phyloP scores from a whole-genome alignment of 2,888 invertebrate species.

The Amitus sp. region DNA sequence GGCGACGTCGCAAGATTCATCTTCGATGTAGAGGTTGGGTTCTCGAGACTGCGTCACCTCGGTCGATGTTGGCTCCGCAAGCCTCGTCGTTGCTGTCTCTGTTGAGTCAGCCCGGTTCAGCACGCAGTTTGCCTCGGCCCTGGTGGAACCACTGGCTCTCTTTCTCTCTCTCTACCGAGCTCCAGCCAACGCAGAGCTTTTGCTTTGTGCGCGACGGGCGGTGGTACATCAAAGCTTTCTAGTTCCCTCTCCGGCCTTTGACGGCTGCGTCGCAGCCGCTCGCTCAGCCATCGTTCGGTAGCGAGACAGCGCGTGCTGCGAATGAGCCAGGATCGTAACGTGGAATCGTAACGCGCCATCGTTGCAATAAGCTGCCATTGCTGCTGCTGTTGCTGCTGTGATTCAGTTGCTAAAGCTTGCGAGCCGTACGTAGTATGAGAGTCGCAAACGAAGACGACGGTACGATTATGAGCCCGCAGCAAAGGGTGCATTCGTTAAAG shows the following conservation, averaged over 20 bases:
- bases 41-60: constrained; percentile 31
- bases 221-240: constrained; percentile 65
- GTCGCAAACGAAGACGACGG: constrained; percentile 13
- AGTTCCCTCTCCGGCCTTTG: constrained; percentile 64
- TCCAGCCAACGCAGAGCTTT: constrained; percentile 58
- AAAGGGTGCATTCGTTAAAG: constrained; percentile 29
- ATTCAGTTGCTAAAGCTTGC: constrained; percentile 1
- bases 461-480: constrained; percentile 45
- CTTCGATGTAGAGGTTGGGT: constrained; percentile 20
- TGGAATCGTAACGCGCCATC: constrained; percentile 29
- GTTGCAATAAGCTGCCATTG: no score
- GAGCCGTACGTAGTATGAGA: neutral
- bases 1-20: constrained; percentile 6
- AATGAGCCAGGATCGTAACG: constrained; percentile 42
- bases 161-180: constrained; percentile 44
- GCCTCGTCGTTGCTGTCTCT: constrained; percentile 30
- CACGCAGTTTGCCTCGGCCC: constrained; percentile 25
- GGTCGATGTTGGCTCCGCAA: constrained; percentile 23
- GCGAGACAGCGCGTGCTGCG: constrained; percentile 57
- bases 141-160: constrained; percentile 28
- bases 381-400: neutral
- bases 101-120: constrained; percentile 33
- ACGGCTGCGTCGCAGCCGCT: constrained; percentile 62
- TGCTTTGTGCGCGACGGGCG: constrained; percentile 64
- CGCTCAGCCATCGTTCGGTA: constrained; percentile 65